A percentile compares a stretch with the other conserved stretches of the same genome.
Conservation (phyloP, 1,140 invertebrate species). For the Drosophila insularis region DNA sequence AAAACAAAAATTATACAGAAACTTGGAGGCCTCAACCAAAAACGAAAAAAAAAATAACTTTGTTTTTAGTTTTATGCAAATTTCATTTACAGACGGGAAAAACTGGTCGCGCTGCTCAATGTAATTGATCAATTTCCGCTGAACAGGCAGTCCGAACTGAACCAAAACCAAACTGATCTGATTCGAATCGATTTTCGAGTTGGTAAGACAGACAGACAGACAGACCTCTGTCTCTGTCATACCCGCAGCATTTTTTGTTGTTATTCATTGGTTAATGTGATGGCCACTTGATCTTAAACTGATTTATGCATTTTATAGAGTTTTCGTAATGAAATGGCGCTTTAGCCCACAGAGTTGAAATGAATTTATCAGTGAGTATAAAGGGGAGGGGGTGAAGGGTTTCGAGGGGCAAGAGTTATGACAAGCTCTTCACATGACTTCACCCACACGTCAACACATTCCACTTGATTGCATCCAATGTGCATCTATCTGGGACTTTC, state of each 20-base stretch:
- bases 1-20: conserved; percentile 28
- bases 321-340: conserved; percentile 69
- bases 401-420: conserved; percentile 24
- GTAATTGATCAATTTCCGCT: conserved; percentile 79
- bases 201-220: conserved; percentile 2
- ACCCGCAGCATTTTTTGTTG: conserved; percentile 50
- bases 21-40: conserved; percentile 24
- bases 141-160: conserved; percentile 41
- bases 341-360: conserved; percentile 30
- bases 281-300: conserved; percentile 64
- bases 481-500: conserved; percentile 4
- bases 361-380: neutral
- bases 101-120: conserved; percentile 73
- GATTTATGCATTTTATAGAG: conserved; percentile 56
- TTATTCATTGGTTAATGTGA: conserved; percentile 55
- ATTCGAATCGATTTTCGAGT: conserved; percentile 16
- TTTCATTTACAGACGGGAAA: conserved; percentile 66
- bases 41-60: conserved; percentile 22
- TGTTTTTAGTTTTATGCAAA: conserved; percentile 70
- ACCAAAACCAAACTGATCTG: conserved; percentile 18
- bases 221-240: conserved; percentile 36
- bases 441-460: conserved; percentile 50
- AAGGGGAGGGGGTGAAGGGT: neutral
- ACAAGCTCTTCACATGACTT: conserved; percentile 22
- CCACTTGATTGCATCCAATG: conserved; percentile 54